Base-by-base conservation (phyloP, 1,140 invertebrate genomes). In the Drosophila chauvacae region DNA sequence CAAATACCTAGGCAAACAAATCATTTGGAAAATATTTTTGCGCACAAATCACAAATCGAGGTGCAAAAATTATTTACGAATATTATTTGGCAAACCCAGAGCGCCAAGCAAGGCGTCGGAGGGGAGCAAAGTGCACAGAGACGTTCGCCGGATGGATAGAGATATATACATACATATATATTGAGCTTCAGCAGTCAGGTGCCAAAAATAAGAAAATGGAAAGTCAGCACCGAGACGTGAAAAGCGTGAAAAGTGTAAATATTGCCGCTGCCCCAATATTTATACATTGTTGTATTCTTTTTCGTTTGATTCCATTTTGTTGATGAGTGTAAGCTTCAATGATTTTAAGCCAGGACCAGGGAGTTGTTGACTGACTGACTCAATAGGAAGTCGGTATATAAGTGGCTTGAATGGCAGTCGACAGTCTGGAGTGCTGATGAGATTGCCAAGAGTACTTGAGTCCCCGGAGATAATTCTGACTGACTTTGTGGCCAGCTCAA, bases 11-110 rank as follows among this genome's bases (percentile, higher is more conserved):
- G 87, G 80, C 81, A 88, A 87, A 87, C 83, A 87, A 87, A 87
- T 87, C 83, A 87, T 87, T 87, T 87, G 83, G 77, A 78, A 87
- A 87, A 87, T 77, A 84, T 87, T 87, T 87, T 87, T 77, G 70
- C 68, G 61, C 83, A 86, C 74, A 79, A 88, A 88, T 88, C 84
- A 83, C 80, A 87, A 55, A 37, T 87, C 76, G 80, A 87, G 83
- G 83, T 88, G 83, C 60, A 84, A 87, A 88, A 87, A 73, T 73
- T 88, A 87, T 87, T 88, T 84, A 87, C 77, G 80, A 80, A 88
- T 87, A 82, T 86, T 86, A 86, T 86, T 85, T 78, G 65, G 79
- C 82, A 76, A 66, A 30, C 45, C 60, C 41, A 65, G 44, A 42
- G 37, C n/a, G 23, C 23, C 68, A 30, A 76, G 59, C 41, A 62